Base-by-base conservation (phyloP, 2,888 invertebrate genomes). In the Heteropelma amictum region DNA sequence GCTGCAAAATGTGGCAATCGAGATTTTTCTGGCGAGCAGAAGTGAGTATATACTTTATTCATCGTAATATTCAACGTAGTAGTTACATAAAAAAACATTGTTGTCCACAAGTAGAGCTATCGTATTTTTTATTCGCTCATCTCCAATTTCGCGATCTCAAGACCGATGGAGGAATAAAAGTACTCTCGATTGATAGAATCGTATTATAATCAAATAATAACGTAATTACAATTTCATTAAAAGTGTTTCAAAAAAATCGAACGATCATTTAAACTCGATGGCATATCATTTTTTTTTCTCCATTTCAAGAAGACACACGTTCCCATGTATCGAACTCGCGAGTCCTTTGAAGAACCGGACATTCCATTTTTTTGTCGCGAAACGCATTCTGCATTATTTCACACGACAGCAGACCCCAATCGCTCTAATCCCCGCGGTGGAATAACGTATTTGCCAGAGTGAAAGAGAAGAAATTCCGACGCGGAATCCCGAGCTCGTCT, bases 11-110 rank as follows among this genome's bases (percentile, higher is more conserved):
- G 94, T 96, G 69, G 98, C 98, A 79, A 94, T 99, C 88, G 99
- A 99, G 91, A 97, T 99, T 89, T 99, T 99, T 91, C 93, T 99
- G 81, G 98, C 99, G 33, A 98, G 98, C 90, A 93, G 99, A 92
- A 99, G 98, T 98, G 90, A 95, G 96, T 94, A 82, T 73, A 33
- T 21, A 49, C n/a, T 19, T 26, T n/a, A 19, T 23, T 23, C 6
- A n/a, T 21, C 26, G 3, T 7, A 49, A 26, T 10, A 3, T 33
- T n/a, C n/a, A n/a, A n/a, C n/a, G n/a, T n/a, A n/a, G n/a, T n/a
- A n/a, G n/a, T n/a, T n/a, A n/a, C n/a, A n/a, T n/a, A n/a, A n/a
- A n/a, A n/a, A n/a, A n/a, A n/a, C n/a, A n/a, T n/a, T n/a, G n/a
- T n/a, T n/a, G n/a, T n/a, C n/a, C n/a, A n/a, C n/a, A n/a, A n/a